Conservation (phyloP, 2,888 invertebrate genomes). For the Agrochola macilenta region DNA sequence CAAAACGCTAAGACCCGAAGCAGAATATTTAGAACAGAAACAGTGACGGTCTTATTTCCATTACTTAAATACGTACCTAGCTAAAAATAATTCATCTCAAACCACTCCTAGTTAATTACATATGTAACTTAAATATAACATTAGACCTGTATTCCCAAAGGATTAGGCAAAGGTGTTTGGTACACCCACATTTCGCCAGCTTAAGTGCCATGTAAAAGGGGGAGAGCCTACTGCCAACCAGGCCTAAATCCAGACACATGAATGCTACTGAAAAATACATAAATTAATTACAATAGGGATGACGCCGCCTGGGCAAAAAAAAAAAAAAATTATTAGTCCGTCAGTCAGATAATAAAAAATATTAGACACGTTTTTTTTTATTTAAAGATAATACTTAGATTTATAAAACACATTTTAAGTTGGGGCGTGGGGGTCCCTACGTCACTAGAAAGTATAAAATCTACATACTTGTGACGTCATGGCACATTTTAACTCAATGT, state of each 20-base stretch:
- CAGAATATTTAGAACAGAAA: background rate
- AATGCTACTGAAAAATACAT: background rate
- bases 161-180: background rate
- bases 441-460: too few relatives aligned
- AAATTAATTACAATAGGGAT: constrained; percentile 1
- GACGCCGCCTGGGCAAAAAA: too few relatives aligned
- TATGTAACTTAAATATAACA: background rate
- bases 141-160: background rate
- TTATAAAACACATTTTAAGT: too few relatives aligned
- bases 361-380: too few relatives aligned
- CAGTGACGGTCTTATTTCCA: background rate
- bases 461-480: too few relatives aligned
- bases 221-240: background rate
- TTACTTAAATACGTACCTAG: background rate
- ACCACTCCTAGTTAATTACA: background rate
- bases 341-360: too few relatives aligned
- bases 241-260: constrained; percentile 7
- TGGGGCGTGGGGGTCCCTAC: too few relatives aligned
- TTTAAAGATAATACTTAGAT: too few relatives aligned
- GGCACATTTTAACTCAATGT: too few relatives aligned
- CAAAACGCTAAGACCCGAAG: background rate
- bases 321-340: too few relatives aligned
- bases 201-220: background rate
- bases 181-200: constrained; percentile 1
- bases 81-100: background rate